Percentiles rank a stretch among this genome's conserved stretches.
phyloP scores from a whole-genome alignment of 2,113 vertebrate species.

The Cettia cetti region DNA sequence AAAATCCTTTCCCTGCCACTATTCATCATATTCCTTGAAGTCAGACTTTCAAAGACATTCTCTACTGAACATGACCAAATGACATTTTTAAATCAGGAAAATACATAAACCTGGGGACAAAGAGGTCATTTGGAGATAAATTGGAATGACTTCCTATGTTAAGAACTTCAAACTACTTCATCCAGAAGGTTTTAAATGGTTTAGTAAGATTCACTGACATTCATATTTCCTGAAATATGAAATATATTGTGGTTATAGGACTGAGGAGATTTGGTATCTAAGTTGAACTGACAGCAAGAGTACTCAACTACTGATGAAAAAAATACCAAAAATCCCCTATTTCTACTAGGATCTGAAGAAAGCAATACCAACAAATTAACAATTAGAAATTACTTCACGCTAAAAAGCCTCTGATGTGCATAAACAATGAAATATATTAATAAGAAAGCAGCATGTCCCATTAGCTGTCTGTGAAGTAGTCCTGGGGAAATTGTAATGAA shows the following conservation, averaged over 20 bases:
- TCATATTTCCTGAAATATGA: not conserved
- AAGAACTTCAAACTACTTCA: conserved; percentile 32
- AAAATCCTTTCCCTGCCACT: conserved; percentile 64
- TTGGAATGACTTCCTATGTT: not conserved
- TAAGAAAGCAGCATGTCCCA: not conserved
- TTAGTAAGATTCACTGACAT: not conserved
- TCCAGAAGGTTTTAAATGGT: not conserved
- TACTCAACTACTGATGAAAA: not conserved
- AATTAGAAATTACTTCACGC: not conserved
- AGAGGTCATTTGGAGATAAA: conserved; percentile 35
- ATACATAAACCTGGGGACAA: conserved; percentile 42
- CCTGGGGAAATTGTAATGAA: not conserved
- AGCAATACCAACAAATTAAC: not conserved
- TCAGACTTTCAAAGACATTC: conserved; percentile 58
- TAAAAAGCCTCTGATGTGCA: not conserved
- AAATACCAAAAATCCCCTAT: not conserved
- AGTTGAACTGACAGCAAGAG: not conserved
- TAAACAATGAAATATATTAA: not conserved
- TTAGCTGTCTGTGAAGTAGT: not conserved
- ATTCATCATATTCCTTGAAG: conserved; percentile 48
- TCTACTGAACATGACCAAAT: conserved; percentile 43
- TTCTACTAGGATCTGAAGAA: not conserved
- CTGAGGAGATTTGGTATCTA: not conserved
- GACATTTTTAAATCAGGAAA: conserved; percentile 54
- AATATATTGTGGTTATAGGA: not conserved